Percentiles rank a stretch among this genome's conserved stretches.
Evolutionary conservation across 2,797 vertebrate genomes (phyloP).

Genomic region (Molossus molossus): DNA sequence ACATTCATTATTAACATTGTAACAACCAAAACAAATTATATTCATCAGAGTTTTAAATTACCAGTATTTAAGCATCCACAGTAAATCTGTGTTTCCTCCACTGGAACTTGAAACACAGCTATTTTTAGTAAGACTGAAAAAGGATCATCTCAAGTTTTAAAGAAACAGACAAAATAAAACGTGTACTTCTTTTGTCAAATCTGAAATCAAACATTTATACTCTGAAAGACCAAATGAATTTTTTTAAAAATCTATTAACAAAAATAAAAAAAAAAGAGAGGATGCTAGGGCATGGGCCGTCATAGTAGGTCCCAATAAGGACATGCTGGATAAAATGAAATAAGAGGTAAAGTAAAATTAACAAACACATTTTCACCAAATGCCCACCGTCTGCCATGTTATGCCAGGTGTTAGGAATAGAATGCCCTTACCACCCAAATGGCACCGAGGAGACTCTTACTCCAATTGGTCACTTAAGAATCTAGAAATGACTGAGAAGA

Average conservation of each 20-base stretch:
- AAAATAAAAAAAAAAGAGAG: slow-evolving; percentile 53
- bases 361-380: slow-evolving; percentile 8
- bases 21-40: slow-evolving; percentile 63
- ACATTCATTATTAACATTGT: slow-evolving; percentile 68
- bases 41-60: slow-evolving; percentile 66
- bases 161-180: slow-evolving; percentile 66
- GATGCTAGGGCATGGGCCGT: background rate
- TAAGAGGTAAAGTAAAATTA: slow-evolving; percentile 55
- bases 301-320: background rate
- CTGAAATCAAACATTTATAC: slow-evolving; percentile 67
- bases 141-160: slow-evolving; percentile 69
- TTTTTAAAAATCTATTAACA: slow-evolving; percentile 35
- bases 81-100: slow-evolving; percentile 62
- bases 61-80: slow-evolving; percentile 51
- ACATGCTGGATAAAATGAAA: slow-evolving; percentile 46
- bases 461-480: slow-evolving; percentile 37
- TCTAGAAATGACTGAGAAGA: slow-evolving; percentile 16
- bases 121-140: slow-evolving; percentile 76
- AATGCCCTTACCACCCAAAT: background rate
- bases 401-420: background rate
- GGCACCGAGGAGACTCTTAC: background rate
- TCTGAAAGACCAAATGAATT: slow-evolving; percentile 58
- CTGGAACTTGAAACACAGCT: slow-evolving; percentile 62
- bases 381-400: background rate
- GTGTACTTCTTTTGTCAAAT: slow-evolving; percentile 45